Evolutionary conservation across 2,113 vertebrate species (phyloP), one percentile per base, ranked within the genome.

Genomic region (Epinephelus fuscoguttatus): DNA sequence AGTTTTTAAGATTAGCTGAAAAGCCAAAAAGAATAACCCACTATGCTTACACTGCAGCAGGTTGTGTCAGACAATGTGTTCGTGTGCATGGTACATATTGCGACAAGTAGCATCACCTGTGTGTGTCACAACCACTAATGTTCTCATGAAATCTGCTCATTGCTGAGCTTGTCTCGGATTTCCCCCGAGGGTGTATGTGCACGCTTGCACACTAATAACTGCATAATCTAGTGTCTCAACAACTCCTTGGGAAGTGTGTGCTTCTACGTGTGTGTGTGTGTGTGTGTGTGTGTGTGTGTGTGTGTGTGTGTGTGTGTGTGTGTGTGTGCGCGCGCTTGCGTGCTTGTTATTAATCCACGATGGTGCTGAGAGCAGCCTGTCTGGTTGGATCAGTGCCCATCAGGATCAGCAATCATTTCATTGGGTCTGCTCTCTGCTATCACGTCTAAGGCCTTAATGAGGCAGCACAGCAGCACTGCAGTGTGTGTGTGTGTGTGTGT

Each of bases 351-450:
- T 88, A 91, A 92, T 91, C 90, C 67, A 23, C n/a, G 2, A 47
- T 76, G 67, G 80, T 90, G 90, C 90, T 90, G 89, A 89, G 83
- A 87, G 89, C 85, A 79, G 83, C 76, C 84, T 89, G 88, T 90
- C 86, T 89, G 67, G 30, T 86, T 92, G 91, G 90, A 93, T 94
- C 87, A 91, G 85, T 88, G 91, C 87, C 90, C 84, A 71, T 94
- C 93, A 94, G 91, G 92, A 94, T 93, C 86, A 92, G 86, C 68
- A 87, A 92, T 92, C 77, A 37, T 80, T 84, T 85, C 6, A n/a
- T 86, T 76, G 73, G 82, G 76, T 80, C 66, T 85, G 69, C 78
- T 92, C 60, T 47, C 71, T 80, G 87, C 78, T 81, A 81, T 83
- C 84, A 78, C 25, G 49, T 86, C 87, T 86, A 75, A 74, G 70